Evolutionary conservation across 2,113 vertebrate species (phyloP).

Genomic region (Clarias macrocephalus): DNA sequence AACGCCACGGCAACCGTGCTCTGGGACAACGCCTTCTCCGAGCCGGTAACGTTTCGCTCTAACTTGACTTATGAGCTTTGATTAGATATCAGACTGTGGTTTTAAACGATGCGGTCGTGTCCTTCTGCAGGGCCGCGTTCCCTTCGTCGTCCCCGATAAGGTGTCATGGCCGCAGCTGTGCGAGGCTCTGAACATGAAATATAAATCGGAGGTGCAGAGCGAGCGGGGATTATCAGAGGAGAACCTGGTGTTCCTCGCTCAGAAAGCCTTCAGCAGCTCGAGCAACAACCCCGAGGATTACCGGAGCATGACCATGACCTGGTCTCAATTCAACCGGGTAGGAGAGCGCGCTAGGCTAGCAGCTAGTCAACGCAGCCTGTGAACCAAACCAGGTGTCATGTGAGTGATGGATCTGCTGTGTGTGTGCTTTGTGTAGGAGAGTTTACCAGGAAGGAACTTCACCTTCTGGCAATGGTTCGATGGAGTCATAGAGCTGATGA

Average conservation of each 20-base stretch:
- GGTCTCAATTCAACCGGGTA: constrained; percentile 91
- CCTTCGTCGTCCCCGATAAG: constrained; percentile 89
- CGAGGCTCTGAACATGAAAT: constrained; percentile 90
- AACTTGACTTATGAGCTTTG: neutral
- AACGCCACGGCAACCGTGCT: constrained; percentile 92
- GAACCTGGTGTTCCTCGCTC: constrained; percentile 88
- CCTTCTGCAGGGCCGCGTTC: constrained; percentile 81
- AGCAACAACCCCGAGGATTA: constrained; percentile 85
- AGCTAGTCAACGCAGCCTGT: neutral
- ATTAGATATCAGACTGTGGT: neutral
- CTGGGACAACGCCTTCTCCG: constrained; percentile 95
- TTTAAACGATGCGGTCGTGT: neutral
- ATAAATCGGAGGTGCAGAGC: constrained; percentile 92
- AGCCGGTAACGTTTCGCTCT: constrained; percentile 76
- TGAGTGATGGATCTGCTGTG: neutral
- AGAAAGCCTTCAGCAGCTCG: constrained; percentile 88
- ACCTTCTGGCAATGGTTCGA: constrained; percentile 99
- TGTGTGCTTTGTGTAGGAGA: constrained; percentile 76
- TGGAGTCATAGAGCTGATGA: constrained; percentile 94
- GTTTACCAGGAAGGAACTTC: constrained; percentile 89
- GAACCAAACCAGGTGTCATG: neutral
- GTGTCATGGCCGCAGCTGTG: constrained; percentile 88
- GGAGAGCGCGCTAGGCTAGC: neutral
- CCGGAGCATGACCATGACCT: constrained; percentile 85
- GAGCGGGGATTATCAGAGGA: constrained; percentile 86